These are phyloP conservation scores for Sisyra nigra DNA, from an alignment of 2,888 invertebrate genomes.

Conservation along the genomic window DNA sequence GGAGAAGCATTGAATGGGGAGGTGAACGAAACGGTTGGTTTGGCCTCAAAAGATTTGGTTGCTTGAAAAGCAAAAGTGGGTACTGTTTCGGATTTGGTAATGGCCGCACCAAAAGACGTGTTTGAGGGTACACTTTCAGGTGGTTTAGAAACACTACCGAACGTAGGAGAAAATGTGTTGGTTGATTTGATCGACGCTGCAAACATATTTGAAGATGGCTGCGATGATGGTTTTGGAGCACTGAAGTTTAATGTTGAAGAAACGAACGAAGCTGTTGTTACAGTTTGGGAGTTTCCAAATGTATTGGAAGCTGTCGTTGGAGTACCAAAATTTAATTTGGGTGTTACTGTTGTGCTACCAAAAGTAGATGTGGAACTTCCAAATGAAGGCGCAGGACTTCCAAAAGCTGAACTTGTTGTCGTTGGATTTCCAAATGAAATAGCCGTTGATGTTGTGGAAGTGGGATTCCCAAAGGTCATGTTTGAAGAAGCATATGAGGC, in stretches of 20 bases:
- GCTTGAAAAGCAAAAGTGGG: background rate
- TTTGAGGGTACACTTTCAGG: background rate
- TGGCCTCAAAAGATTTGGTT: constrained; percentile 10
- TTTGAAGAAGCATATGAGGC: background rate
- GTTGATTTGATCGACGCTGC: no score
- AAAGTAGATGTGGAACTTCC: constrained; percentile 5
- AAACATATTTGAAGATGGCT: background rate
- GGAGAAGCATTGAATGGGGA: background rate
- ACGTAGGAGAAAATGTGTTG: background rate
- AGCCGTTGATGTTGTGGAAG: background rate
- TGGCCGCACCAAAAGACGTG: background rate
- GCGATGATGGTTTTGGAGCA: background rate
- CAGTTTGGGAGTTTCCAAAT: constrained; percentile 9
- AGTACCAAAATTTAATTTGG: constrained; percentile 5
- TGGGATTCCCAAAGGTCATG: background rate
- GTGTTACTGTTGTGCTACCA: constrained; percentile 6
- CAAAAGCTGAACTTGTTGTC: constrained; percentile 1
- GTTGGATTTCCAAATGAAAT: constrained; percentile 4
- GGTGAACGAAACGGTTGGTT: background rate
- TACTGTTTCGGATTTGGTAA: no score
- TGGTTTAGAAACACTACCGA: background rate
- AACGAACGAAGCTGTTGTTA: background rate
- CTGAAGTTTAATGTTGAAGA: background rate
- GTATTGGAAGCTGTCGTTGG: constrained; percentile 4
- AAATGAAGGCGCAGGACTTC: background rate